Evolutionary conservation across 2,113 vertebrate species (phyloP), one percentile per base, ranked within the genome.

Genomic region (Nymphicus hollandicus): DNA sequence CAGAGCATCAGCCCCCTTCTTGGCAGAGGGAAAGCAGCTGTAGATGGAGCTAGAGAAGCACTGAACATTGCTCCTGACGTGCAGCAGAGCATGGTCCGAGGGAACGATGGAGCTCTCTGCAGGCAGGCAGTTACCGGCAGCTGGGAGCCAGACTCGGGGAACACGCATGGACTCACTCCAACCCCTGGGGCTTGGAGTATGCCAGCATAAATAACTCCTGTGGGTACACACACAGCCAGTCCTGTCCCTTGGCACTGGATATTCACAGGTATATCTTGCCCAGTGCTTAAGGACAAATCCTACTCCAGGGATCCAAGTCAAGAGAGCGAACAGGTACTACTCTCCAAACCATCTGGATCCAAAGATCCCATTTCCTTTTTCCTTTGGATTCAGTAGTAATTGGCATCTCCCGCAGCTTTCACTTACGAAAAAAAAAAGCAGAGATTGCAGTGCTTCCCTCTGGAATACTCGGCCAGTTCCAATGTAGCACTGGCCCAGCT

Each of bases 31-130:
- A 12, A 78, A 56, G 88, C 43, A 79, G 93, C 96, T 96, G 96
- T 96, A 97, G 96, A 73, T 96, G 96, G 96, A 96, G 96, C 96
- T 65, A 93, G 92, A 95, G 96, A 52, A 91, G 66, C 96, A 46
- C 88, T 3, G 77, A 88, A 56, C 41, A 1, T 4, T 1, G 49
- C 52, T 56, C 8, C 47, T 27, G 24, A 0, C 66, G 16, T 43
- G 37, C 23, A 13, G 44, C 37, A 22, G 50, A 29, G 60, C 22
- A 11, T 0, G 13, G 23, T 5, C 23, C 66, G 10, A 52, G 43
- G 44, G 33, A 58, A 3, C 0, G 13, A 58, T 1, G 24, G 50
- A 12, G 50, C 0, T 60, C 50, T 44, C 55, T 31, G 73, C 27
- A 10, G 73, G 44, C 64, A 29, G 69, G 28, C 33, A 44, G 56